These are phyloP conservation scores for Oncorhynchus keta DNA, from an alignment of 2,113 vertebrate genomes.

Conservation along the genomic window DNA sequence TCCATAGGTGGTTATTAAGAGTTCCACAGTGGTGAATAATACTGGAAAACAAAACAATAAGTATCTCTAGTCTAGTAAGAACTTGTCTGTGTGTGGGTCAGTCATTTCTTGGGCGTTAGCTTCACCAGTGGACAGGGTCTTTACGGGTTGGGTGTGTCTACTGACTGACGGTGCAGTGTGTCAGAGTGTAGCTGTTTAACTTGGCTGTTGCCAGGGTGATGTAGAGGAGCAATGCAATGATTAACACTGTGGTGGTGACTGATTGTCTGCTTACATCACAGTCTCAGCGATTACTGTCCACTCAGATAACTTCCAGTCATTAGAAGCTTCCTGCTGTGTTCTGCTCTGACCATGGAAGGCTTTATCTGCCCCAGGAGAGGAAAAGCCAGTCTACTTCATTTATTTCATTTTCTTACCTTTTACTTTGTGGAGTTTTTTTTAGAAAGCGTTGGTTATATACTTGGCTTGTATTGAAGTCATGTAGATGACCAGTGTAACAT, in stretches of 20 bases:
- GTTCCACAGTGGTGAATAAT: too few relatives aligned
- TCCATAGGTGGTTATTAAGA: too few relatives aligned
- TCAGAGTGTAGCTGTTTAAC: constrained; percentile 41
- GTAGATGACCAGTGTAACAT: constrained; percentile 44
- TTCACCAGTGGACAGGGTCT: constrained; percentile 5
- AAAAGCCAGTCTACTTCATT: constrained; percentile 14
- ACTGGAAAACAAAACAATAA: too few relatives aligned
- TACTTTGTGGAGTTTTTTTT: constrained; percentile 37
- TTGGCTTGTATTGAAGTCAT: constrained; percentile 61
- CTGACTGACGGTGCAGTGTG: neutral
- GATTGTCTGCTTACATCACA: constrained; percentile 60
- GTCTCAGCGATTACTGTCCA: constrained; percentile 44
- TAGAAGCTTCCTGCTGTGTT: constrained; percentile 29
- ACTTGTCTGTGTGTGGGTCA: neutral
- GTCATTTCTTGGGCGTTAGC: neutral
- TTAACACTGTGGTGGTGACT: constrained; percentile 65
- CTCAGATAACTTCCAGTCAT: constrained; percentile 47
- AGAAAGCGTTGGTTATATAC: constrained; percentile 58
- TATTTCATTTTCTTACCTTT: constrained; percentile 29
- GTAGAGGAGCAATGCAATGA: constrained; percentile 37
- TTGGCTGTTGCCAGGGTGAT: constrained; percentile 40
- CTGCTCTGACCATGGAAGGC: constrained; percentile 21
- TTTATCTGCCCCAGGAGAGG: constrained; percentile 46
- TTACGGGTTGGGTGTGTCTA: neutral
- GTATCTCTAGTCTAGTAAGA: too few relatives aligned